Conservation (phyloP, 2,113 vertebrate species). For the Colius striatus region DNA sequence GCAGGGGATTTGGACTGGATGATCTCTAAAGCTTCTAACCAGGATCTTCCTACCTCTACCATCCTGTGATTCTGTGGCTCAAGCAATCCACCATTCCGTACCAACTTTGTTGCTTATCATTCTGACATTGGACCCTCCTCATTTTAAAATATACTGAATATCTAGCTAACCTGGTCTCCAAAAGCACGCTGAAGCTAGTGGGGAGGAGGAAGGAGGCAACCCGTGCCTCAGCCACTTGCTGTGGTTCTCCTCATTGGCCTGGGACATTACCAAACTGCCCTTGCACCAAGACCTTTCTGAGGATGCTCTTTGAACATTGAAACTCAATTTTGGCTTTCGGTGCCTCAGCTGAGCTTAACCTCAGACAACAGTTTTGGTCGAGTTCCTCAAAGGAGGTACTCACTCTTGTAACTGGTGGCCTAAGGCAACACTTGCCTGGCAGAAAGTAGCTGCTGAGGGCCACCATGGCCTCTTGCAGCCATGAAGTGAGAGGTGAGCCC, state of each 20-base stretch:
- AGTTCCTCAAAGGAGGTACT: neutral
- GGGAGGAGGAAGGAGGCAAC: neutral
- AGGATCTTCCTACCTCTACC: too few species aligned
- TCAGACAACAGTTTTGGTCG: neutral
- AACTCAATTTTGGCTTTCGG: neutral
- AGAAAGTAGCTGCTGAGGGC: neutral
- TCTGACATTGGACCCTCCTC: neutral
- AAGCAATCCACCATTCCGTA: neutral
- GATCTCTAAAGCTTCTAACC: too few species aligned
- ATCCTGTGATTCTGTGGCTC: neutral
- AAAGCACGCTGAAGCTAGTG: neutral
- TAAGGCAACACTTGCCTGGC: neutral
- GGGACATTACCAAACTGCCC: neutral
- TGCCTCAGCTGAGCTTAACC: neutral
- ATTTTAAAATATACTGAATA: neutral
- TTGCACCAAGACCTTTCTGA: neutral
- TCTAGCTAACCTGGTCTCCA: neutral
- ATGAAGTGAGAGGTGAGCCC: neutral
- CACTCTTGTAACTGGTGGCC: neutral
- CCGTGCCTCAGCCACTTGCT: neutral
- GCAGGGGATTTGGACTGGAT: too few species aligned
- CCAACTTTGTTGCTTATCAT: neutral
- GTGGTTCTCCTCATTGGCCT: neutral
- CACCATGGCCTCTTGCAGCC: rapidly evolving
- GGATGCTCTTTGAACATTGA: neutral